Base-by-base conservation (phyloP, 2,797 vertebrate species). In the Falco rusticolus region DNA sequence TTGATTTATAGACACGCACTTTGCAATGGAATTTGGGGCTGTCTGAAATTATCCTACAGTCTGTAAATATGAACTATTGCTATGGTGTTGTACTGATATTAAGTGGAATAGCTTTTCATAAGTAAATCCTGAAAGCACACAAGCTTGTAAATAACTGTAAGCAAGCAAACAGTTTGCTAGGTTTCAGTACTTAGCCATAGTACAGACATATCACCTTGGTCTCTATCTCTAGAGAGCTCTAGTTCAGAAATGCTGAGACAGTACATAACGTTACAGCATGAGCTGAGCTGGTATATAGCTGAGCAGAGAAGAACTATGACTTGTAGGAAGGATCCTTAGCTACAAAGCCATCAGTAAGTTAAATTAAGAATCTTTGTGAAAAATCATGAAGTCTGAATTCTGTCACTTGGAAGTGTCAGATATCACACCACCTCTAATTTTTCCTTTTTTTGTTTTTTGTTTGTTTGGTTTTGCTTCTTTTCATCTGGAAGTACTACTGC, bases 61-160 rank as follows among this genome's bases (percentile, higher is more conserved):
- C 90, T 85, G 65, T 94, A 94, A 95, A 87, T 80, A 70, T 91
- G 92, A 96, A 69, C 83, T 92, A 72, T 75, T 69, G 87, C 82
- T 81, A 24, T 0, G 21, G 76, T 72, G 66, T 80, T 80, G 57
- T 83, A 51, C 57, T 75, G 84, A 25, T 95, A 85, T 45, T 71
- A 83, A 92, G 81, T 84, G 81, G 75, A 91, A 92, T 94, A 89
- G 54, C 81, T 93, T 95, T 92, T 75, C 47, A 2, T 89, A 87
- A 93, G 86, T 71, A 94, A 93, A 93, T 92, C 75, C 68, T 96
- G 75, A 92, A 89, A 95, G 79, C 70, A 68, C 68, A 74, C 12
- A 17, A 33, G 74, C 74, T 88, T 91, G 75, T 95, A 87, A 91
- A 87, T 93, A 91, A 79, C 80, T 53, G 74, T 45, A 66, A 78